Base-by-base conservation (phyloP, 1,140 invertebrate species). In the Hydropsyche tenuis region DNA sequence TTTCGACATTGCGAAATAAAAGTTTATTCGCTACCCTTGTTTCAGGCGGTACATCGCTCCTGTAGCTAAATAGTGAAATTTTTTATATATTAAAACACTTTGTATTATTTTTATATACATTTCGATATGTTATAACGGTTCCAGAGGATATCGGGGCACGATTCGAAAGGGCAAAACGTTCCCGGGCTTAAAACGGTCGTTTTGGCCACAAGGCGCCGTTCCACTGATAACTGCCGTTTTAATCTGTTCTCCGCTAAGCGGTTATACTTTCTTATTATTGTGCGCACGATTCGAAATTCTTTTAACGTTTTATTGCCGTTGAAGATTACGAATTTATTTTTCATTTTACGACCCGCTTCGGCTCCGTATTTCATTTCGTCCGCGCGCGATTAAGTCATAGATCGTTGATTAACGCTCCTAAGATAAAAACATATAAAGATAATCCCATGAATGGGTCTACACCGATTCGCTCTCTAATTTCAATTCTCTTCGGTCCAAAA, bases 401-500 rank as follows among this genome's bases (percentile, higher is more conserved):
- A 37, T 37, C 30, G 30, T 9, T 37, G 30, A 37, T 37, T 37
- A 9, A 37, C 9, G 30, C 30, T n/a, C n/a, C n/a, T n/a, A n/a
- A n/a, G n/a, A n/a, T n/a, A 37, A 37, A 37, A 37, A 4, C 30
- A 4, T 37, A 37, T 37, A n/a, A n/a, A n/a, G n/a, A n/a, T 9
- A 37, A 37, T 9, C 30, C 30, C 3, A 37, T 4, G 9, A 37
- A 37, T 37, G 3, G 30, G 3, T 37, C 30, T 9, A 37, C 9
- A 37, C 30, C 30, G 30, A 37, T 4, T 37, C 43, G 65, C 2
- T 68, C 20, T 9, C 30, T 37, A 68, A 68, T 68, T 68, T 68
- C 65, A 46, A 68, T 68, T 68, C 27, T 46, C 12, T n/a, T 68
- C 43, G 65, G 25, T 68, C 48, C 45, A 18, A 48, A 48, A 68